Evolutionary conservation across 92 coral and sea anemone species (phyloP).

Genomic region (Parazoanthus swiftii): DNA sequence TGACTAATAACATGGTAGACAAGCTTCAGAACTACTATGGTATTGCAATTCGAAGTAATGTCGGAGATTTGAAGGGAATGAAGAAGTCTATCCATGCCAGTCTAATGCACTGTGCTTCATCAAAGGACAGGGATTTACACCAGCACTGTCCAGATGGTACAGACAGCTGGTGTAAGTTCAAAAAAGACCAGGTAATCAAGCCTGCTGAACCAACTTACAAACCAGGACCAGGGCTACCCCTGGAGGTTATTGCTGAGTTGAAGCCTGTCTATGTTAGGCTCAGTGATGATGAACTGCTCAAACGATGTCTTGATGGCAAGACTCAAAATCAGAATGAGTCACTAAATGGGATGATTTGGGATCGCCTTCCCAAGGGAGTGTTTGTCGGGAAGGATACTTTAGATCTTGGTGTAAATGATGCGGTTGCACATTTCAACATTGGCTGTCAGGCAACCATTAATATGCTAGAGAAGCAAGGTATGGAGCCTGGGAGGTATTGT

Average conservation of each 20-base stretch:
- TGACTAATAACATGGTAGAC: slow-evolving; percentile 53
- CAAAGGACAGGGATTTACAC: slow-evolving; percentile 34
- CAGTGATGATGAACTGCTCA: slow-evolving; percentile 55
- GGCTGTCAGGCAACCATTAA: slow-evolving; percentile 53
- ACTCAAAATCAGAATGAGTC: slow-evolving; percentile 64
- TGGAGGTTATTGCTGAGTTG: slow-evolving; percentile 42
- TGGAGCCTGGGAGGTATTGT: slow-evolving; percentile 56
- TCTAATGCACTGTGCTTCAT: slow-evolving; percentile 49
- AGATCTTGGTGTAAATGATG: too few species aligned
- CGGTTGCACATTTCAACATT: slow-evolving; percentile 65
- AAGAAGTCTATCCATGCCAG: slow-evolving; percentile 56
- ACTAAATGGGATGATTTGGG: slow-evolving; percentile 63
- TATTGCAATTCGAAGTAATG: slow-evolving; percentile 47
- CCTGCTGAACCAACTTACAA: slow-evolving; percentile 22
- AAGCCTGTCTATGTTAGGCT: slow-evolving; percentile 50
- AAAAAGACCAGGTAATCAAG: slow-evolving; percentile 20
- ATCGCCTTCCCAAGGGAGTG: slow-evolving; percentile 53
- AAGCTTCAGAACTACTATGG: too few species aligned
- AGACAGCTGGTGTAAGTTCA: slow-evolving; percentile 50
- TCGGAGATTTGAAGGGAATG: too few species aligned
- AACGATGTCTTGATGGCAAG: slow-evolving; percentile 58
- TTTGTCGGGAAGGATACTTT: slow-evolving; percentile 31
- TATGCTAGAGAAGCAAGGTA: slow-evolving; percentile 41
- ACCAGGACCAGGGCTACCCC: slow-evolving; percentile 59
- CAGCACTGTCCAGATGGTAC: slow-evolving; percentile 47